phyloP scores from a whole-genome alignment of 2,888 invertebrate species.

The Colletes collaris region DNA sequence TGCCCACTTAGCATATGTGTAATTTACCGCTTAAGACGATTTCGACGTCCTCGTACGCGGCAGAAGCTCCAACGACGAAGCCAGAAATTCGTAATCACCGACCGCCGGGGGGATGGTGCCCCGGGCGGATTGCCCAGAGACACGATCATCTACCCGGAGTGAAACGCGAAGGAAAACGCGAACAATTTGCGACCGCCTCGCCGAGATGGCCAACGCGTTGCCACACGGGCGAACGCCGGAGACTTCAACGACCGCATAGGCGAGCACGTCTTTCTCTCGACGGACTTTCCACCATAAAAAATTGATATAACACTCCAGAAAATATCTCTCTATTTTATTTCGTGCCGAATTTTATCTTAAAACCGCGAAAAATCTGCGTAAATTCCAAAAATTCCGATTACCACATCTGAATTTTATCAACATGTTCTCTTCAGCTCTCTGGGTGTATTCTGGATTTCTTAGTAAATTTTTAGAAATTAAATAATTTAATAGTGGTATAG shows the following conservation, averaged over 20 bases:
- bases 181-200: slow-evolving; percentile 46
- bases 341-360: too few relatives aligned
- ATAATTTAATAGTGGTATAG: too few relatives aligned
- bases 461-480: too few relatives aligned
- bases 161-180: slow-evolving; percentile 54
- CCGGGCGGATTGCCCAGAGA: slow-evolving; percentile 55
- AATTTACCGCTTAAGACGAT: slow-evolving; percentile 78
- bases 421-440: too few relatives aligned
- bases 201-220: neutral
- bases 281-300: too few relatives aligned
- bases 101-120: slow-evolving; percentile 37
- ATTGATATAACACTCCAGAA: too few relatives aligned
- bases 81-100: slow-evolving; percentile 62
- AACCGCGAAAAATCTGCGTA: too few relatives aligned
- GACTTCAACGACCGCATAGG: slow-evolving; percentile 42
- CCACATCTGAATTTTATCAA: too few relatives aligned
- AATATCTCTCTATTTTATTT: too few relatives aligned
- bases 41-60: slow-evolving; percentile 52
- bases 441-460: too few relatives aligned
- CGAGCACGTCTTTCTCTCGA: neutral
- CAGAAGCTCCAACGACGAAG: slow-evolving; percentile 27
- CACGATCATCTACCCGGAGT: slow-evolving; percentile 54
- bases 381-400: too few relatives aligned
- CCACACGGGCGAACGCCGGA: slow-evolving; percentile 7
- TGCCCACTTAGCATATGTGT: slow-evolving; percentile 79